A percentile compares a stretch with the other conserved stretches of the same genome.
phyloP scores from a whole-genome alignment of 2,888 invertebrate species.

The Cryptus viduatorius region DNA sequence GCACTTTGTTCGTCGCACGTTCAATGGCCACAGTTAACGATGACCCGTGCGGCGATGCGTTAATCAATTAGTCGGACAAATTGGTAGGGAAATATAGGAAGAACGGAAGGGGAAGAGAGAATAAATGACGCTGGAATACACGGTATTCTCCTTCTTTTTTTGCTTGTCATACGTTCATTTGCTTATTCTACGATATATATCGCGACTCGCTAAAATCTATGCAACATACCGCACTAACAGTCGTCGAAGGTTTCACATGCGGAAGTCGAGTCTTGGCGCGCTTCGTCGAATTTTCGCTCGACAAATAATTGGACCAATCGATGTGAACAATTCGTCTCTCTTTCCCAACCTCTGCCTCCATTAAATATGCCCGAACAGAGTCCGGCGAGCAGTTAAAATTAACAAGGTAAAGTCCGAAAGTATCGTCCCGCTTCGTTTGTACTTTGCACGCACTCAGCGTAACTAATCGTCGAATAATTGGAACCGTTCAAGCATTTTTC shows the following conservation, averaged over 20 bases:
- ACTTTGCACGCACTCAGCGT: conserved; percentile 16
- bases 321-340: conserved; percentile 51
- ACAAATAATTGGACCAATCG: conserved; percentile 65
- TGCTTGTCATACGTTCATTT: conserved; percentile 6
- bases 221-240: conserved; percentile 1
- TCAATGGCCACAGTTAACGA: conserved; percentile 53
- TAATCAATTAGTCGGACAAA: conserved; percentile 63
- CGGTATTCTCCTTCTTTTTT: conserved; percentile 7
- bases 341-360: conserved; percentile 6
- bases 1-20: conserved; percentile 41
- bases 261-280: conserved; percentile 30
- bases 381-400: conserved; percentile 62
- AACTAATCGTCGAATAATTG: conserved; percentile 58
- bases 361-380: conserved; percentile 51
- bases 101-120: conserved; percentile 9
- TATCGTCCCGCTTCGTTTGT: conserved; percentile 12
- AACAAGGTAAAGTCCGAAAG: conserved; percentile 62
- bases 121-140: not conserved
- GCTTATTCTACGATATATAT: conserved; percentile 24
- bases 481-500: conserved; percentile 21
- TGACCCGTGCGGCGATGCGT: conserved; percentile 55
- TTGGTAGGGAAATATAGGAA: conserved; percentile 41
- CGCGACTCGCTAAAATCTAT: conserved; percentile 8
- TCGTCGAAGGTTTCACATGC: not conserved
- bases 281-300: conserved; percentile 56